A percentile compares a stretch with the other conserved stretches of the same genome.
Evolutionary conservation across 2,888 invertebrate species (phyloP).

Genomic region (Nomada fabriciana): DNA sequence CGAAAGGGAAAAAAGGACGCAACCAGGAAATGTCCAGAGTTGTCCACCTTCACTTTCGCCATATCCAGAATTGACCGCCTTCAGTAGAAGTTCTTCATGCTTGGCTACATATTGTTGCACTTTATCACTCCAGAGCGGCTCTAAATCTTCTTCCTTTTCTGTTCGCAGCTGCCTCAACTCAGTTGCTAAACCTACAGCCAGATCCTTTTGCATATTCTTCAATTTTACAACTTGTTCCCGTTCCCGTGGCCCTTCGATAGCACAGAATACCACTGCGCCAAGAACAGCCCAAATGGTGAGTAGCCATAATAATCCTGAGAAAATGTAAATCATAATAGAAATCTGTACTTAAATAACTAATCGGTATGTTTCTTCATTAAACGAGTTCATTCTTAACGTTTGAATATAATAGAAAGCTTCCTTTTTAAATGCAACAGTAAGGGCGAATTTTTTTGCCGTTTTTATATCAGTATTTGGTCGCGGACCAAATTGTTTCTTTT

Average conservation of each 20-base stretch:
- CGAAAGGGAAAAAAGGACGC: slow-evolving; percentile 89
- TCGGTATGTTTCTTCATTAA: no score
- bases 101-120: slow-evolving; percentile 86
- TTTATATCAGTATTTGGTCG: no score
- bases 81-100: slow-evolving; percentile 87
- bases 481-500: no score
- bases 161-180: slow-evolving; percentile 87
- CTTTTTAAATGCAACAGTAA: no score
- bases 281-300: slow-evolving; percentile 88
- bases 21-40: slow-evolving; percentile 90
- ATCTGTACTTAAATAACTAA: background rate
- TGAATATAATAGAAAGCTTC: no score
- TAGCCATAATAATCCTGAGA: slow-evolving; percentile 86
- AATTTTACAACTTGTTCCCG: slow-evolving; percentile 86
- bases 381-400: no score
- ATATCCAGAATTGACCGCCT: slow-evolving; percentile 86
- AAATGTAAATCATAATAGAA: background rate
- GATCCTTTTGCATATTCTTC: slow-evolving; percentile 86
- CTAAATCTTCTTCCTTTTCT: slow-evolving; percentile 83
- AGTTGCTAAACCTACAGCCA: slow-evolving; percentile 88
- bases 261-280: slow-evolving; percentile 88
- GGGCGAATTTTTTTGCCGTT: no score
- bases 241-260: slow-evolving; percentile 89
- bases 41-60: slow-evolving; percentile 86
- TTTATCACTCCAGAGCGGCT: slow-evolving; percentile 87